A percentile compares a stretch with the other conserved stretches of the same genome.
These are phyloP conservation scores for Pteronura brasiliensis DNA, from an alignment of 2,113 vertebrate species.

Conservation along the genomic window DNA sequence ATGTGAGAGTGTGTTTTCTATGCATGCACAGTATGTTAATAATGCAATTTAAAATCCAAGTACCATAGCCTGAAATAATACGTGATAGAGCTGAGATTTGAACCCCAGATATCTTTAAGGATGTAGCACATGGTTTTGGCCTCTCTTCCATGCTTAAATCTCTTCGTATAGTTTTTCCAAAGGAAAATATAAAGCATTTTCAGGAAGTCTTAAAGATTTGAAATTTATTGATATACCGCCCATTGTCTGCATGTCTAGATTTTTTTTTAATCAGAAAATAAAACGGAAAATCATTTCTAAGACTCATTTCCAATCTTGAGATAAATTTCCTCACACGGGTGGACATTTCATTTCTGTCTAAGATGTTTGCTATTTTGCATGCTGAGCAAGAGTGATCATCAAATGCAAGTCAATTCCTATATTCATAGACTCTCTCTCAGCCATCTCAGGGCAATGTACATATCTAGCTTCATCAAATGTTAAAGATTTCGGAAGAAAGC, in stretches of 20 bases:
- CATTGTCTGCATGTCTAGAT: background rate
- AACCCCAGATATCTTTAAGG: background rate
- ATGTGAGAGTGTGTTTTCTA: background rate
- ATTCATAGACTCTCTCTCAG: background rate
- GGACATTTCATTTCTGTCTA: background rate
- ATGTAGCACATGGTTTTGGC: background rate
- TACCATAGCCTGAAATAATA: background rate
- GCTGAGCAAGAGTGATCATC: background rate
- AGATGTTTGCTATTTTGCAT: background rate
- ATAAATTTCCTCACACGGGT: background rate
- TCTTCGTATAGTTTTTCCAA: background rate
- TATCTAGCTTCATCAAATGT: background rate
- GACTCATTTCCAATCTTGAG: background rate
- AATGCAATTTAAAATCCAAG: slow-evolving; percentile 3
- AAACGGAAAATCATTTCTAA: slow-evolving; percentile 5
- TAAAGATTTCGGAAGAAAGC: background rate
- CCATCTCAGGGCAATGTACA: background rate
- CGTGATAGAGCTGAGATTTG: background rate
- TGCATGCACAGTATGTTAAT: background rate
- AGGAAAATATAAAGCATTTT: background rate
- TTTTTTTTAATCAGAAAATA: background rate
- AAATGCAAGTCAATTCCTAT: background rate
- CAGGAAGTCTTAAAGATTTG: background rate
- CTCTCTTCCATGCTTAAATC: background rate
- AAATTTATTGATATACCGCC: background rate